Evolutionary conservation across 2,888 invertebrate genomes (phyloP), one percentile per base, ranked within the genome.

Genomic region (Stenotaenia linearis): DNA sequence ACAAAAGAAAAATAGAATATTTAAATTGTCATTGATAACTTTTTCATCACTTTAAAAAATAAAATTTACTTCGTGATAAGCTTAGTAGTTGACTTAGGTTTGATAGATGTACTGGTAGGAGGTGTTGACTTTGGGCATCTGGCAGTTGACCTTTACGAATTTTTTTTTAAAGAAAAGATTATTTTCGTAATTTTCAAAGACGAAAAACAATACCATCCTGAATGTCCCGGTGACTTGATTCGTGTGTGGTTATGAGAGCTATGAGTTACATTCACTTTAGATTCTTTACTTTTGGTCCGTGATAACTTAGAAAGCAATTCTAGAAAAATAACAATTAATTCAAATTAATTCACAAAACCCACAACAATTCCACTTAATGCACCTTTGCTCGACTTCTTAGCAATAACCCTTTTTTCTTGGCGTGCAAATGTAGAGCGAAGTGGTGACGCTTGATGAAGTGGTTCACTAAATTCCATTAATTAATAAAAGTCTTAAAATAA

Each of bases 171-270:
- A 45, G 3, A 9, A 5, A 15, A 18, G n/a, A 4, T 45, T n/a
- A n/a, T n/a, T n/a, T n/a, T n/a, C n/a, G n/a, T n/a, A n/a, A n/a
- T n/a, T n/a, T n/a, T n/a, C n/a, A n/a, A n/a, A n/a, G n/a, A n/a
- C n/a, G n/a, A n/a, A n/a, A n/a, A n/a, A n/a, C n/a, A n/a, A n/a
- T 56, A 56, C 56, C 61, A 61, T 61, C 61, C 61, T 7, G 61
- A 61, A 25, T 61, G 61, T 7, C 25, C 61, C 5, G 61, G 61
- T 25, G 61, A 61, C 61, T 61, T 61, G 10, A 37, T 37, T 18
- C 56, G 18, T 18, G 56, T n/a, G 18, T 56, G 23, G 56, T 1
- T 18, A n/a, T 61, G 61, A 25, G 23, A 12, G 25, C 61, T 56
- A 21, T 23, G 18, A 56, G 23, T 6, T 12, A 61, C 5, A 28